Conservation (phyloP, 1,140 invertebrate genomes). For the Calephelis nemesis region DNA sequence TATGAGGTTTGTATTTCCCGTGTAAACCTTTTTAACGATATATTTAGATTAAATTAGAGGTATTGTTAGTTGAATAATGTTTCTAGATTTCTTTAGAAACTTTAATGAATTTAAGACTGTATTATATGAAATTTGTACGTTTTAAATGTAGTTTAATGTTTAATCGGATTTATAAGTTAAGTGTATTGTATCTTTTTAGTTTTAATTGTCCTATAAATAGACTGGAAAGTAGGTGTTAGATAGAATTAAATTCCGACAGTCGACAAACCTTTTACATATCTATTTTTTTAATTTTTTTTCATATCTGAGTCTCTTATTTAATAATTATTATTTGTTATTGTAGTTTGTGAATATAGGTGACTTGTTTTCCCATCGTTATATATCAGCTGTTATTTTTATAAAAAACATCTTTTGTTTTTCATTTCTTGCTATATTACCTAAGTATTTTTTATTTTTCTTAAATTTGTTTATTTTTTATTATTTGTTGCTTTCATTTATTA, state of each 20-base stretch:
- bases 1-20: conserved; percentile 26
- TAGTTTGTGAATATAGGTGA: too few species aligned
- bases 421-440: too few species aligned
- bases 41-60: conserved; percentile 28
- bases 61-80: conserved; percentile 27
- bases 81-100: conserved; percentile 23
- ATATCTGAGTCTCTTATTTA: too few species aligned
- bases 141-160: conserved; percentile 20
- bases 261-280: background rate
- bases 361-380: too few species aligned
- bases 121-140: conserved; percentile 29
- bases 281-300: background rate
- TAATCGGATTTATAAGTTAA: conserved; percentile 21
- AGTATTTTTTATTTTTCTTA: too few species aligned
- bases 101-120: conserved; percentile 49
- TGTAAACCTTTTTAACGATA: conserved; percentile 34
- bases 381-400: too few species aligned
- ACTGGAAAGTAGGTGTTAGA: background rate
- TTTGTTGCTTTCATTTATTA: too few species aligned
- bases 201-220: background rate
- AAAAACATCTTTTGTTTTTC: too few species aligned
- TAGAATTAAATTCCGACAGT: too few species aligned
- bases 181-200: conserved; percentile 5
- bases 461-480: too few species aligned
- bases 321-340: too few species aligned